These are phyloP conservation scores for Cossypha polioptera DNA, from an alignment of 2,797 vertebrate genomes.

Conservation along the genomic window DNA sequence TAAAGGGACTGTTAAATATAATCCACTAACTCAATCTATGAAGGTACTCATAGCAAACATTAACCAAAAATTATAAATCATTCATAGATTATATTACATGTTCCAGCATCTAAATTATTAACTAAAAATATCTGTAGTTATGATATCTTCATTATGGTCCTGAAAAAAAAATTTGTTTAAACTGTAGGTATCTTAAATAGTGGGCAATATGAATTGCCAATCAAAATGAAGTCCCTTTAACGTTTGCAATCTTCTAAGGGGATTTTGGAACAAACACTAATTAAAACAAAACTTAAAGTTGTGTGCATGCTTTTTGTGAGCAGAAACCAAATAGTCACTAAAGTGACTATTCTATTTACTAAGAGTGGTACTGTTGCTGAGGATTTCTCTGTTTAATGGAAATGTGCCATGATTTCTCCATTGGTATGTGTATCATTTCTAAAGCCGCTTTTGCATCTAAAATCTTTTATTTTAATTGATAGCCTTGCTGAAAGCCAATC, in stretches of 20 bases:
- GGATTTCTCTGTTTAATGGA: slow-evolving; percentile 82
- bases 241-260: slow-evolving; percentile 90
- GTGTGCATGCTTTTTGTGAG: slow-evolving; percentile 95
- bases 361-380: slow-evolving; percentile 79
- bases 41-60: slow-evolving; percentile 87
- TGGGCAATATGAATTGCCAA: slow-evolving; percentile 91
- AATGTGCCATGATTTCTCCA: slow-evolving; percentile 85
- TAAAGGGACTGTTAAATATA: slow-evolving; percentile 99
- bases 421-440: slow-evolving; percentile 84
- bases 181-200: slow-evolving; percentile 94
- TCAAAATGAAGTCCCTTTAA: slow-evolving; percentile 99
- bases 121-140: slow-evolving; percentile 87
- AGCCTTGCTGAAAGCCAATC: slow-evolving; percentile 92
- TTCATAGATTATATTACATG: slow-evolving; percentile 85
- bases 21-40: slow-evolving; percentile 92
- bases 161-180: slow-evolving; percentile 88
- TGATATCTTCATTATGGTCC: slow-evolving; percentile 83
- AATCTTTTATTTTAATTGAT: slow-evolving; percentile 74
- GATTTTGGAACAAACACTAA: slow-evolving; percentile 84
- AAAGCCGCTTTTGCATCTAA: slow-evolving; percentile 79
- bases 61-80: slow-evolving; percentile 95
- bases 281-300: slow-evolving; percentile 84
- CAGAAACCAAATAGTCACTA: slow-evolving; percentile 75
- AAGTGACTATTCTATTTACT: slow-evolving; percentile 77
- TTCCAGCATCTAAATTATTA: slow-evolving; percentile 91